A percentile compares a stretch with the other conserved stretches of the same genome.
phyloP scores from a whole-genome alignment of 2,888 invertebrate species.

The Dichetophora obliterata region DNA sequence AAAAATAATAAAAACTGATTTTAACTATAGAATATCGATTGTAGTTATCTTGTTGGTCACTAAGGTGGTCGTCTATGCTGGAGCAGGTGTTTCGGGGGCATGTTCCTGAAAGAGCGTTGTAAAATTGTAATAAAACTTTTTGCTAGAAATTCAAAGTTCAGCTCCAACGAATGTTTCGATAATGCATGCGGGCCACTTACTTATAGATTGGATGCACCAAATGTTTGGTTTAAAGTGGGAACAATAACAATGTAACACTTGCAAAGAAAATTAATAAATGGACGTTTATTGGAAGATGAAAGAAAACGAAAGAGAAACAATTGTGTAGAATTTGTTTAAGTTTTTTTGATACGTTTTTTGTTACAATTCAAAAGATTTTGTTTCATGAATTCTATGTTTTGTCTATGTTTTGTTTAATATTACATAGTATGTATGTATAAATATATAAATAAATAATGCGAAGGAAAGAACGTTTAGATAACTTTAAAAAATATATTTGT shows the following conservation, averaged over 20 bases:
- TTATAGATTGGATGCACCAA: background rate
- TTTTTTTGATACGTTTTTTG: slow-evolving; percentile 46
- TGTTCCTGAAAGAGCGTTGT: slow-evolving; percentile 54
- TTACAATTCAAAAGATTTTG: slow-evolving; percentile 52
- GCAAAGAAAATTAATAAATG: background rate
- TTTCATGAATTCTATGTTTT: slow-evolving; percentile 48
- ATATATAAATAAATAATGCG: slow-evolving; percentile 49
- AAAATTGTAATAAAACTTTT: slow-evolving; percentile 25
- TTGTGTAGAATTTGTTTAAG: slow-evolving; percentile 30
- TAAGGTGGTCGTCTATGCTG: slow-evolving; percentile 50
- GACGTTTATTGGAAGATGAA: background rate
- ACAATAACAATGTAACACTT: background rate
- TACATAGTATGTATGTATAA: slow-evolving; percentile 51
- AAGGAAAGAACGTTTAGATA: slow-evolving; percentile 59
- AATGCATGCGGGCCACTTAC: background rate
- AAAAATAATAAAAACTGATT: slow-evolving; percentile 12
- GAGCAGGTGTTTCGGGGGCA: slow-evolving; percentile 57
- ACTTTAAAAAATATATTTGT: slow-evolving; percentile 67
- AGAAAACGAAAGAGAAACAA: background rate
- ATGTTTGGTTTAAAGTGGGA: background rate
- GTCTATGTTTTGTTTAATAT: slow-evolving; percentile 50
- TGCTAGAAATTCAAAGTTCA: slow-evolving; percentile 27
- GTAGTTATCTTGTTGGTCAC: background rate
- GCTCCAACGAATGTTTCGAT: slow-evolving; percentile 14
- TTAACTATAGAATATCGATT: slow-evolving; percentile 23